These are phyloP conservation scores for Scelioninae gen. 1 DNA, from an alignment of 2,888 invertebrate species.

Conservation along the genomic window DNA sequence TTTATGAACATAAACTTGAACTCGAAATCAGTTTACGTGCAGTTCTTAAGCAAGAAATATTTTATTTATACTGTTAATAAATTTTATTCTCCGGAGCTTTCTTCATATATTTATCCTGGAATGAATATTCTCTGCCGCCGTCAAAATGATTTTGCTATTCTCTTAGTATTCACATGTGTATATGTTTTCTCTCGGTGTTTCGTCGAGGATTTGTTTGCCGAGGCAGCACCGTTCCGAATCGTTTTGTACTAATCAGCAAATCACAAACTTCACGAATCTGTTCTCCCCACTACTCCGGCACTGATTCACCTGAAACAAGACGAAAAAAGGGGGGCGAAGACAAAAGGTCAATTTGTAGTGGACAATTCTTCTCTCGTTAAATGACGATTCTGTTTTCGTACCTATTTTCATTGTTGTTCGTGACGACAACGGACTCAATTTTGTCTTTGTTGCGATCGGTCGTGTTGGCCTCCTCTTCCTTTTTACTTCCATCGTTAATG, in stretches of 20 bases:
- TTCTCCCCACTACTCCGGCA: conserved; percentile 5
- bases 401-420: conserved; percentile 75
- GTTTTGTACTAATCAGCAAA: conserved; percentile 48
- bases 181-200: background rate
- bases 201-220: conserved; percentile 12
- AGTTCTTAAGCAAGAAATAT: too few relatives aligned
- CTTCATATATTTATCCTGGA: too few relatives aligned
- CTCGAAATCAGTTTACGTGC: too few relatives aligned
- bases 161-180: background rate
- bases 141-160: background rate
- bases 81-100: too few relatives aligned
- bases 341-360: conserved; percentile 23
- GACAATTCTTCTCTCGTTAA: conserved; percentile 37
- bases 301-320: conserved; percentile 48
- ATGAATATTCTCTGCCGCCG: background rate
- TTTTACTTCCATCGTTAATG: conserved; percentile 81
- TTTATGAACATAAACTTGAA: too few relatives aligned
- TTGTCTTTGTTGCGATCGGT: conserved; percentile 76
- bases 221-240: conserved; percentile 2
- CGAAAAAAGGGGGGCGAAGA: background rate
- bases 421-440: conserved; percentile 70
- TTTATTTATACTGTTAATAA: too few relatives aligned
- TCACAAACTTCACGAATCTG: conserved; percentile 30
- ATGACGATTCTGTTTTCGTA: conserved; percentile 37
- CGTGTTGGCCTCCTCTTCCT: conserved; percentile 61